Base-by-base conservation (phyloP, 2,113 vertebrate genomes). In the Peucedramus taeniatus region DNA sequence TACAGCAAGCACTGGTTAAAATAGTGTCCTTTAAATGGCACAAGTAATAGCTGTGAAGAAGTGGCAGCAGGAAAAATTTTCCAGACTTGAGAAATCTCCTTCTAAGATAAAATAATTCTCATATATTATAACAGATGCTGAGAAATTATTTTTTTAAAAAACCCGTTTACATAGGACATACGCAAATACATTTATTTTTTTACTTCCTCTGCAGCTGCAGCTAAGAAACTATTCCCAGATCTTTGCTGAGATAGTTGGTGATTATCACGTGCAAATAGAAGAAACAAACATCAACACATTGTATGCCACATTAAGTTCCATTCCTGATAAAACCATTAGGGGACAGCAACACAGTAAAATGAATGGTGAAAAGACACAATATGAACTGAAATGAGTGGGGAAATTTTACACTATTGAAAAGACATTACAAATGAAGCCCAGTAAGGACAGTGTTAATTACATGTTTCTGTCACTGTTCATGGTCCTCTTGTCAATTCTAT, bases 201-300 rank as follows among this genome's bases (percentile, higher is more conserved):
- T 56, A 77, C 90, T 96, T 97, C 91, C 91, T 95, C 88, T 94
- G 91, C 89, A 96, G 94, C 93, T 96, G 94, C 94, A 95, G 88
- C 86, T 89, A 92, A 85, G 66, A 93, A 97, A 93, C 84, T 95
- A 93, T 85, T 95, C 88, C 70, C 77, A 96, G 87, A 97, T 95
- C 80, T 92, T 86, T 95, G 88, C 87, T 95, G 88, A 96, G 51
- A 95, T 71, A 85, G 74, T 80, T 82, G 59, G 57, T 81, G 83
- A 96, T 95, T 89, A 94, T 74, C 64, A 93, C 24, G 6, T 79
- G 66, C 71, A 91, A 95, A 83, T 83, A 93, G 87, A 94, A 78
- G 88, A 96, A 93, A 94, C 75, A 92, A 92, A 93, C 63, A 97
- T 72, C 90, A 90, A 93, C 82, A 94, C 44, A 83, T 6, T 87